A percentile compares a stretch with the other conserved stretches of the same genome.
Conservation (phyloP, 2,797 vertebrate species). For the Molossus alvarezi region DNA sequence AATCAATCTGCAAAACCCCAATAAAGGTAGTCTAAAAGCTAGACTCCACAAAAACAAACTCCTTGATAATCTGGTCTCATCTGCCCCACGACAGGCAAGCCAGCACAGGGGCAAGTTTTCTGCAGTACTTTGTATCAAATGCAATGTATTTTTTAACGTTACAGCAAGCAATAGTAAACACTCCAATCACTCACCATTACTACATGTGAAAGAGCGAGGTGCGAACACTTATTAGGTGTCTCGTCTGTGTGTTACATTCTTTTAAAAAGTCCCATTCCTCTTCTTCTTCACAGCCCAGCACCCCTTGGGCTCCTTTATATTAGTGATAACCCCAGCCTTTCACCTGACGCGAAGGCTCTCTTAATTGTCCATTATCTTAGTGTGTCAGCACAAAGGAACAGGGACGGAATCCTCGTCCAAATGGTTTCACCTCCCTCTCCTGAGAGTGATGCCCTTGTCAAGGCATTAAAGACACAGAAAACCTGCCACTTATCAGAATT, state of each 20-base stretch:
- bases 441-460: constrained; percentile 92
- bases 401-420: constrained; percentile 88
- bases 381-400: constrained; percentile 90
- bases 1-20: background rate
- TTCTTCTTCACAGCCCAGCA: constrained; percentile 76
- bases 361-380: constrained; percentile 92
- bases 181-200: constrained; percentile 69
- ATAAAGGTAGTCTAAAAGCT: background rate
- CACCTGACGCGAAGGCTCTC: constrained; percentile 86
- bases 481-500: constrained; percentile 91
- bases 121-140: constrained; percentile 46
- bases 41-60: background rate
- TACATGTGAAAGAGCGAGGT: constrained; percentile 65
- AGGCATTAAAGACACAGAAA: constrained; percentile 90
- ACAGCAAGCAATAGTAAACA: constrained; percentile 58
- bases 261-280: constrained; percentile 77
- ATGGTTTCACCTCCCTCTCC: constrained; percentile 90
- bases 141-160: constrained; percentile 55
- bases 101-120: background rate
- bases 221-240: constrained; percentile 68
- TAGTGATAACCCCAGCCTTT: constrained; percentile 88
- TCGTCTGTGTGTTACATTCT: constrained; percentile 64
- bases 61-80: background rate
- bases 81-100: background rate
- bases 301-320: constrained; percentile 84